phyloP scores from a whole-genome alignment of 92 coral and sea anemone genomes.

The Pocillopora grandis region DNA sequence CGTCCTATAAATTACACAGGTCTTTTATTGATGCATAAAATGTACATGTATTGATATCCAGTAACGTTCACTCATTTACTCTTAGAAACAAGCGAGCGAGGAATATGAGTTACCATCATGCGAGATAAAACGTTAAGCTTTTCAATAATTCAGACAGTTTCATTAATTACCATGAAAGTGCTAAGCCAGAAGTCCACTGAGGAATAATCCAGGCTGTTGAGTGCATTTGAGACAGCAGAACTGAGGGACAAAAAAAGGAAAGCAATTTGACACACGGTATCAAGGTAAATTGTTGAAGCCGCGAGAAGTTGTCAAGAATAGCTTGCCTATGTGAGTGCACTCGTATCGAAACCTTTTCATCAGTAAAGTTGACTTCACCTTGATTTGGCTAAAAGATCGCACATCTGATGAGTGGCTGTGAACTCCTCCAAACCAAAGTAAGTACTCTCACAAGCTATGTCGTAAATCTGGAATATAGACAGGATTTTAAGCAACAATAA shows the following conservation, averaged over 20 bases:
- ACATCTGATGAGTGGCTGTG: conserved; percentile 79
- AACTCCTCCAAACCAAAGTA: conserved; percentile 89
- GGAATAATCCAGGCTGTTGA: conserved; percentile 13
- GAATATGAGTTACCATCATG: too few species aligned
- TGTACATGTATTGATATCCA: too few species aligned
- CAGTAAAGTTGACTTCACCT: conserved; percentile 8
- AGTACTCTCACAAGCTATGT: conserved; percentile 83
- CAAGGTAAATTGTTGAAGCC: not conserved
- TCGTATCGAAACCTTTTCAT: too few species aligned
- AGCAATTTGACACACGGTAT: not conserved
- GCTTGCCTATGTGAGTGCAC: too few species aligned
- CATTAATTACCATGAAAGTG: conserved; percentile 20
- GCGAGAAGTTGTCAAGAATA: too few species aligned
- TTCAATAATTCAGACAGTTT: too few species aligned
- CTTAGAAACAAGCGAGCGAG: too few species aligned
- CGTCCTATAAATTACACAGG: too few species aligned
- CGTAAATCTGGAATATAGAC: conserved; percentile 60
- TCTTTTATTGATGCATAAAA: too few species aligned
- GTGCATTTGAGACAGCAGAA: conserved; percentile 21
- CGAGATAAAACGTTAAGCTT: too few species aligned
- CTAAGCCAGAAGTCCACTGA: conserved; percentile 31
- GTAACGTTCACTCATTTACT: too few species aligned
- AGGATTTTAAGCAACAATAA: not conserved
- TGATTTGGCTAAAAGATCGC: conserved; percentile 59
- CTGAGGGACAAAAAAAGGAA: not conserved